These are phyloP conservation scores for Seira sanloemensis DNA, from an alignment of 2,888 invertebrate genomes.

Conservation along the genomic window DNA sequence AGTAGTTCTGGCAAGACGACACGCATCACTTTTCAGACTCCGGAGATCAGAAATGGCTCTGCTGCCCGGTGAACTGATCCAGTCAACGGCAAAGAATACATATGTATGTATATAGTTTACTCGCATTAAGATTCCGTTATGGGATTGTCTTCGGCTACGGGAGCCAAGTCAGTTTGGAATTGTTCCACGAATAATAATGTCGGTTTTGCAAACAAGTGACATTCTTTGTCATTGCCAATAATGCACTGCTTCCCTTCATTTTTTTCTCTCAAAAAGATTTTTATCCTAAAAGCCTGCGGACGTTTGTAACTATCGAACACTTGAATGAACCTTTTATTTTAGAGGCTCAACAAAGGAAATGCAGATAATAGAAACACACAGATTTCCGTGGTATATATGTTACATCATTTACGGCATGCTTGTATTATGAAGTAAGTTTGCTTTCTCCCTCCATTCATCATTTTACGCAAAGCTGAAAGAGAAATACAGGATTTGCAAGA, in stretches of 20 bases:
- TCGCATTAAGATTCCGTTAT: background rate
- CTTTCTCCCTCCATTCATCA: too few species aligned
- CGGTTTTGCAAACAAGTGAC: slow-evolving; percentile 19
- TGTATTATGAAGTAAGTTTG: too few species aligned
- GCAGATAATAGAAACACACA: background rate
- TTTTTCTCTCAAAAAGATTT: slow-evolving; percentile 6
- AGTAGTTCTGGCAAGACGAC: background rate
- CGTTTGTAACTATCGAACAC: background rate
- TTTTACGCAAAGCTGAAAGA: too few species aligned
- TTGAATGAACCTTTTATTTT: background rate
- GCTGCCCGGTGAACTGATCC: background rate
- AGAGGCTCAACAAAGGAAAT: background rate
- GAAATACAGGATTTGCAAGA: too few species aligned
- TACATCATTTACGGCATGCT: too few species aligned
- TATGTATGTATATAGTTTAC: background rate
- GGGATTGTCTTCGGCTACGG: background rate
- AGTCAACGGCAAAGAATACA: too few species aligned
- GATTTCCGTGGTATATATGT: background rate
- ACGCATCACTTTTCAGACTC: too few species aligned
- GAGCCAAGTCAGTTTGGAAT: slow-evolving; percentile 19
- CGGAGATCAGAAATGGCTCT: background rate
- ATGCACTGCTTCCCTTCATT: background rate
- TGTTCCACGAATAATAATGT: slow-evolving; percentile 29
- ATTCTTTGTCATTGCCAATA: slow-evolving; percentile 22
- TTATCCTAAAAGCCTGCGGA: background rate